Base-by-base conservation (phyloP, 2,888 invertebrate genomes). In the Diarsia mendica region DNA sequence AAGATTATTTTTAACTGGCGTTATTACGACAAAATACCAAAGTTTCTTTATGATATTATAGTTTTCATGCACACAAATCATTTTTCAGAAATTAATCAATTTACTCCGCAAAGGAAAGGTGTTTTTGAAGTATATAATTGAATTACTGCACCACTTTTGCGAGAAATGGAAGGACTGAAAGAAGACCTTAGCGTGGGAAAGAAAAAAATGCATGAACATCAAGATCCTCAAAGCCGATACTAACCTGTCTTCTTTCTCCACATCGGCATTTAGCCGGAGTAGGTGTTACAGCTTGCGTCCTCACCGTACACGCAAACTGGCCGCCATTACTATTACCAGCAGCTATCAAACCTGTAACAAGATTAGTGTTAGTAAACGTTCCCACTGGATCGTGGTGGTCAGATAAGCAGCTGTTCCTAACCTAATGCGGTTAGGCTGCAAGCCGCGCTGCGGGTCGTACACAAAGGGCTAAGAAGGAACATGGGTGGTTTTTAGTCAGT, bases 221-320 rank as follows among this genome's bases (percentile, higher is more conserved):
- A 11, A n/a, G 53, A 53, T 53, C n/a, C 13, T 15, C 2, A 55
- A 55, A 55, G 2, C 55, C 55, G 44, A 23, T 66, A 53, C 46
- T 67, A 89, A 96, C 97, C 89, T 91, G 91, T 86, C 97, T 96
- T 83, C 94, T 97, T 90, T 96, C 95, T 8, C 97, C 97, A 86
- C 97, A 97, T 68, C 90, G 93, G 88, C 97, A 97, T 13, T 2
- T 23, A 2, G 61, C 2, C 2, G 79, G 68, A 0, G 83, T 79
- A 0, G 87, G 81, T 0, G 88, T 82, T 0, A 68, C 2, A 0
- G 10, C 9, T 84, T 89, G 87, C 0, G 94, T 88, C 33, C 77
- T 73, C 87, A 82, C 91, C 80, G 69, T 88, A 85, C 97, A 97
- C 0, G 87, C 71, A 85, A 97, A 97, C 33, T 90, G 89, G 0